Evolutionary conservation across 2,888 invertebrate genomes (phyloP), one percentile per base, ranked within the genome.

Genomic region (Cheilosia grossa): DNA sequence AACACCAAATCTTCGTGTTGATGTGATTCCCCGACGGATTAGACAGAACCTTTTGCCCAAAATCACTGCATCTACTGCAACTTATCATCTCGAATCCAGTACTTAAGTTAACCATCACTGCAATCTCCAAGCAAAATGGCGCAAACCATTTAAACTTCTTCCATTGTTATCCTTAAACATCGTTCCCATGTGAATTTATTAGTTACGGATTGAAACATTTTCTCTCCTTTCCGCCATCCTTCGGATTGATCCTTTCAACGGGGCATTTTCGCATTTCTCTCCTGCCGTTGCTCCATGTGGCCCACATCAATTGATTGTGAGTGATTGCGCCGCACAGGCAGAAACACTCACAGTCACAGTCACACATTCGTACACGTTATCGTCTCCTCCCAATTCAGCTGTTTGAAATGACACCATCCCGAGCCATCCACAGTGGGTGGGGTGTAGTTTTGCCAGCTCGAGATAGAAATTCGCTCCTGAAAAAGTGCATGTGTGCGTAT

Each of bases 361-460:
- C 21, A 51, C 15, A 21, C 49, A 49, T 21, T 17, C 30, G 27
- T n/a, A 30, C 30, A 27, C 6, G 54, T 42, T 70, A 63, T 70
- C 63, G 17, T 40, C 58, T 58, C 37, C 37, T 37, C 37, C 49
- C 42, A 58, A 72, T 58, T 79, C 66, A 72, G 51, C 64, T 58
- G 79, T 59, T 64, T 64, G 79, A 79, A 72, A 79, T 72, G 59
- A 53, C 72, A 66, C 72, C 72, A 72, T 72, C 64, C 72, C 64
- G 10, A 47, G 44, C 47, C 15, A 27, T 27, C 27, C 27, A 13
- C 56, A 37, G 37, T 44, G 6, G 30, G 51, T 15, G 6, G 44
- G 2, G 17, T n/a, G 15, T 44, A 17, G 33, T 59, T 66, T 24
- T 66, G 56, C 49, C 49, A 40, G 40, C 19, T 58, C 30, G 42